Evolutionary conservation across 2,113 vertebrate species (phyloP), one percentile per base, ranked within the genome.

Genomic region (Cebidichthys violaceus): DNA sequence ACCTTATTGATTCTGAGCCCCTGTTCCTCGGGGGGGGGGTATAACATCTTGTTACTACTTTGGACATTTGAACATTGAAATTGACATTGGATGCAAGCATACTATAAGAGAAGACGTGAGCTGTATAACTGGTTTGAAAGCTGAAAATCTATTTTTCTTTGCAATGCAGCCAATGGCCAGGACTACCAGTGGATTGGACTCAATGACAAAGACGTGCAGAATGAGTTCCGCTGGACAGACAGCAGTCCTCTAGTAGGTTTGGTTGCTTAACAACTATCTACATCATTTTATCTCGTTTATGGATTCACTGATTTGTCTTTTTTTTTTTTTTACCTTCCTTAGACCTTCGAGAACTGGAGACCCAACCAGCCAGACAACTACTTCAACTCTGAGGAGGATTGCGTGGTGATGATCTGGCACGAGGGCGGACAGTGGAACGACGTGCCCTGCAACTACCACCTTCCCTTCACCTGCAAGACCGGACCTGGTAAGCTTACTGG

Each of bases 121-220:
- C 55, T 57, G 20, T 41, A 3, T 29, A 27, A 24, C 35, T 45
- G 33, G 4, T 45, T 39, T 60, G 6, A 45, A 47, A 75, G 6
- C n/a, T 66, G n/a, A 37, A 55, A 62, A 31, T 69, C 2, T 74
- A 1, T 64, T 37, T 78, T 22, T 84, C 14, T 50, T 29, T 79
- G 20, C 27, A 43, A 22, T 10, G 47, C 88, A 99, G 98, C 92
- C 83, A 95, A 97, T 0, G 96, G 96, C 2, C 96, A 96, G 60
- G 96, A 98, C 84, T 98, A 99, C 85, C 97, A 99, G 84, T 99
- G 98, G 98, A 97, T 99, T 0, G 98, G 98, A 78, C 96, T 99
- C 15, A 99, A 95, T 7, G 97, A 98, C 92, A 96, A 93, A 91
- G 95, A 96, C 2, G 94, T 97, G 4, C 96, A 97, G 93, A 97